phyloP scores from a whole-genome alignment of 2,888 invertebrate genomes.

The Agonum fuliginosum region DNA sequence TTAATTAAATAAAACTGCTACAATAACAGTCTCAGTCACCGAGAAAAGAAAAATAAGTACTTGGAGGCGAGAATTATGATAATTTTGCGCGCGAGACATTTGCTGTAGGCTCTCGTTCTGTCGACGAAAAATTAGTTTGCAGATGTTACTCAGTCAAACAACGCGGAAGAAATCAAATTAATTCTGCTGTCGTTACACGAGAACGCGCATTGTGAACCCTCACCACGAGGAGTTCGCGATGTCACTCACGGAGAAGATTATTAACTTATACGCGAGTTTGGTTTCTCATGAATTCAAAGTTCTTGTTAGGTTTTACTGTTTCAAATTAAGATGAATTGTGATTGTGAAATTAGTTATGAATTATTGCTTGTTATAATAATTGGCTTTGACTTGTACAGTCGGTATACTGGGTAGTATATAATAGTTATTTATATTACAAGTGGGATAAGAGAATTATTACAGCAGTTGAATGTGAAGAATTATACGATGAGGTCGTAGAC shows the following conservation, averaged over 20 bases:
- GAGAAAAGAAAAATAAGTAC: neutral
- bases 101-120: neutral
- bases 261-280: too few relatives aligned
- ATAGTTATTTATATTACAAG: too few relatives aligned
- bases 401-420: too few relatives aligned
- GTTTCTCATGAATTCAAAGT: neutral
- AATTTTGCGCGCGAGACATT: neutral
- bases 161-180: conserved; percentile 33
- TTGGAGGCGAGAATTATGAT: neutral
- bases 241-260: neutral
- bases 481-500: too few relatives aligned
- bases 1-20: conserved; percentile 2
- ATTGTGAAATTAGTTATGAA: too few relatives aligned
- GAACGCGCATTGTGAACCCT: neutral
- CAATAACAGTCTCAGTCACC: neutral
- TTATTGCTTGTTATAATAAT: too few relatives aligned
- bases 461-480: too few relatives aligned
- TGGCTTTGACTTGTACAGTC: too few relatives aligned
- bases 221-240: neutral
- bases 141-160: conserved; percentile 30
- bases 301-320: too few relatives aligned
- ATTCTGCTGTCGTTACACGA: conserved; percentile 5
- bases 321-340: too few relatives aligned
- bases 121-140: neutral
- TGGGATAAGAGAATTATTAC: too few relatives aligned